phyloP scores from a whole-genome alignment of 2,113 vertebrate species.

The Vulpes vulpes region DNA sequence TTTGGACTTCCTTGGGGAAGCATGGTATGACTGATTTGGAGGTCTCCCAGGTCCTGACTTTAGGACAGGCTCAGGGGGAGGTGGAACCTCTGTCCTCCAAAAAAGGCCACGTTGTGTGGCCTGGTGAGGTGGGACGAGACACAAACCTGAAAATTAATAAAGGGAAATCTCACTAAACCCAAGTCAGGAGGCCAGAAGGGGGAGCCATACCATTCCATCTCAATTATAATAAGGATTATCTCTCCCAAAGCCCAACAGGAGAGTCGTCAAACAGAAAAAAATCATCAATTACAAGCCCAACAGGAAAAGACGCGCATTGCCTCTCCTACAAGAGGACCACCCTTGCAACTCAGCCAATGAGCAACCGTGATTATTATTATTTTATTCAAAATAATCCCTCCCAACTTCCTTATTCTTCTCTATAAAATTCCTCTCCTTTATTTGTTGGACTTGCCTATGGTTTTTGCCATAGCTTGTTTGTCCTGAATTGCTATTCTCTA shows the following conservation, averaged over 20 bases:
- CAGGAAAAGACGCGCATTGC: not conserved
- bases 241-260: not conserved
- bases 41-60: not conserved
- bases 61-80: not conserved
- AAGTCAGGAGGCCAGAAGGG: not conserved
- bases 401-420: not conserved
- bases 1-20: constrained; percentile 6
- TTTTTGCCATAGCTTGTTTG: not conserved
- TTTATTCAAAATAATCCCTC: not conserved
- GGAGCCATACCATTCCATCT: not conserved
- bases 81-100: not conserved
- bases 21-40: not conserved
- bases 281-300: not conserved
- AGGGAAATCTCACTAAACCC: not conserved
- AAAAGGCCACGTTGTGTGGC: not conserved
- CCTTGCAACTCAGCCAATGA: not conserved
- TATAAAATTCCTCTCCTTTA: not conserved
- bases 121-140: not conserved
- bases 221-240: not conserved
- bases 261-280: not conserved
- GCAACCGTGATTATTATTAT: not conserved
- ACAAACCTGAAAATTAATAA: not conserved
- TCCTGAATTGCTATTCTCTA: not conserved
- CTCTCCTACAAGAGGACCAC: not conserved
- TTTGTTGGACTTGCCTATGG: not conserved